Evolutionary conservation across 2,113 vertebrate species (phyloP).

Genomic region (Leucopternis melanops): DNA sequence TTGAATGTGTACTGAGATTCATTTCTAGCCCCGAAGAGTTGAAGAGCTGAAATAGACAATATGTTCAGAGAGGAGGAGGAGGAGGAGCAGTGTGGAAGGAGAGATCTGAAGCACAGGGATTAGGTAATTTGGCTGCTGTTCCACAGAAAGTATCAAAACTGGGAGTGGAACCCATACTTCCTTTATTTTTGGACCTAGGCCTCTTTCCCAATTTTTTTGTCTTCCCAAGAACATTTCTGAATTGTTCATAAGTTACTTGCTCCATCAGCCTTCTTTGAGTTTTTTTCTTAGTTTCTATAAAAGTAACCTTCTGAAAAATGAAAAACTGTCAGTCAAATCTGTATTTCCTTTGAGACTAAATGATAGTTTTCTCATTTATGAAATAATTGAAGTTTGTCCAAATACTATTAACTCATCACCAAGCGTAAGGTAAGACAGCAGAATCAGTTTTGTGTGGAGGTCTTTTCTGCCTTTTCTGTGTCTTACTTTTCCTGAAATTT

Average conservation of each 20-base stretch:
- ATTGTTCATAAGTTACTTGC: neutral
- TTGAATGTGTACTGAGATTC: neutral
- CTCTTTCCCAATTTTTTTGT: neutral
- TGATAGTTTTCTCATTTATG: neutral
- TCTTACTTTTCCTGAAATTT: neutral
- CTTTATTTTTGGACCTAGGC: neutral
- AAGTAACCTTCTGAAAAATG: neutral
- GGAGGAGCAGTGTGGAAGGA: neutral
- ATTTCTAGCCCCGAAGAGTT: neutral
- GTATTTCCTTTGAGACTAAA: neutral
- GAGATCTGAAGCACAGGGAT: neutral
- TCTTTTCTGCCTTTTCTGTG: neutral
- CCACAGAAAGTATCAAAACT: neutral
- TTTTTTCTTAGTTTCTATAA: neutral
- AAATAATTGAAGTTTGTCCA: neutral
- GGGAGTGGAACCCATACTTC: neutral
- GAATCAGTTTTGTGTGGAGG: neutral
- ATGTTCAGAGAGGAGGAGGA: neutral
- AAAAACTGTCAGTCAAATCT: neutral
- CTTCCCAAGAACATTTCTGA: neutral
- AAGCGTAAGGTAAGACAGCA: neutral
- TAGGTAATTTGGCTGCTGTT: neutral
- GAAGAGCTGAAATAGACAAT: neutral
- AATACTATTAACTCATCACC: neutral
- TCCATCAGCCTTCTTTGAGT: neutral